Evolutionary conservation across 1,140 invertebrate genomes (phyloP), one percentile per base, ranked within the genome.

Genomic region (Cephus cinctus): DNA sequence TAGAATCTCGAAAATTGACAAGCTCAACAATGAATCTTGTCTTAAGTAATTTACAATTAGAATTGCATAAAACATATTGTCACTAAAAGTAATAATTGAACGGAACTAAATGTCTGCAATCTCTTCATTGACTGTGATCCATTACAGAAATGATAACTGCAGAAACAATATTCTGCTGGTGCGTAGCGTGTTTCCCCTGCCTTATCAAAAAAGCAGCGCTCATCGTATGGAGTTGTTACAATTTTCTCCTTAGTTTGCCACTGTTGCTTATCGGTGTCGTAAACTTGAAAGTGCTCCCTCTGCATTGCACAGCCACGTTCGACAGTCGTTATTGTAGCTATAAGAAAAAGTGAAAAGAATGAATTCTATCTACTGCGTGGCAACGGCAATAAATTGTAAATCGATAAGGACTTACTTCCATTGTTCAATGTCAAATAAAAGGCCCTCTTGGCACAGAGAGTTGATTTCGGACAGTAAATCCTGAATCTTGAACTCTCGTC

Each of bases 371-470:
- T 25, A 14, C 12, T 44, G 31, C 4, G 22, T 27, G 4, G 16
- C 20, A 41, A 47, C 49, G 27, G 21, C n/a, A 16, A 40, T 38
- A 15, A 46, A 47, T 35, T 32, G 22, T 30, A 42, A 9, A 34
- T 32, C 5, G n/a, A 25, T 23, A 57, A 34, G 36, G 35, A 63
- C 71, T 74, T 70, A 86, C 83, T 80, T 75, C 82, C 83, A 61
- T 83, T 81, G 38, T 77, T 76, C 45, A 87, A 72, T 46, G 75
- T 73, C 3, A 83, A 77, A 52, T 81, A 71, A 46, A 83, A 82
- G 5, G 85, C 83, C 52, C 82, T 83, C 60, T 89, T 91, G 75
- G 86, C 80, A 60, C 90, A 92, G 76, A 89, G 84, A 0, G 88
- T 90, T 4, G 90, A 92, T 56, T 81, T 85, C 3, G 86, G 86